Base-by-base conservation (phyloP, 1,140 invertebrate species). In the Nylanderia fulva region DNA sequence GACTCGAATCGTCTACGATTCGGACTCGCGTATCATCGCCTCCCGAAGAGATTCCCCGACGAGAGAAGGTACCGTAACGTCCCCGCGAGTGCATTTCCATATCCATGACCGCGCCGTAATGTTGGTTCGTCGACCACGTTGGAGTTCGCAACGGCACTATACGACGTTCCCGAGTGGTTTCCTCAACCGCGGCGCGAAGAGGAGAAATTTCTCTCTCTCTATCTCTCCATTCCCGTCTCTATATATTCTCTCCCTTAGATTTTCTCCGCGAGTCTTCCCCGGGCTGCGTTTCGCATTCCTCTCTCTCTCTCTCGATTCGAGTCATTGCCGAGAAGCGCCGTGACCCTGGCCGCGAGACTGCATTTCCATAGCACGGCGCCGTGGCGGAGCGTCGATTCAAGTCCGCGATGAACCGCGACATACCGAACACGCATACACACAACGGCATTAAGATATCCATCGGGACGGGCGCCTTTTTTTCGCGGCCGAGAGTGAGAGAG, bases 391-490 rank as follows among this genome's bases (percentile, higher is more conserved):
- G 74, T 75, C 52, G 64, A 74, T 74, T 77, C 85, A 36, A 54
- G 42, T 87, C 52, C 48, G 33, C 85, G 68, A 85, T 45, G 68
- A 85, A 75, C 80, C 80, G 66, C 72, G 68, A 84, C 82, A 84
- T 84, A 84, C 56, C 80, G 52, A 74, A 61, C 54, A 68, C 83
- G 71, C 52, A 61, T 71, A 75, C 72, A 61, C 42, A 24, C 48
- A 63, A 36, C 72, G 71, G 63, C 75, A 80, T 85, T 71, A 76
- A 88, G 87, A 89, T 86, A 86, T 77, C 74, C 85, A 88, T 88
- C 88, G 87, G 42, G n/a, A 48, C 45, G 52, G 18, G 9, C 60
- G 33, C 60, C 58, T 83, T 83, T 74, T 84, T 84, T 82, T 80
- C 74, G 64, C 79, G 29, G 9, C 21, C 45, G 80, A 77, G 58